Base-by-base conservation (phyloP, 2,113 vertebrate genomes). In the Plestiodon gilberti region DNA sequence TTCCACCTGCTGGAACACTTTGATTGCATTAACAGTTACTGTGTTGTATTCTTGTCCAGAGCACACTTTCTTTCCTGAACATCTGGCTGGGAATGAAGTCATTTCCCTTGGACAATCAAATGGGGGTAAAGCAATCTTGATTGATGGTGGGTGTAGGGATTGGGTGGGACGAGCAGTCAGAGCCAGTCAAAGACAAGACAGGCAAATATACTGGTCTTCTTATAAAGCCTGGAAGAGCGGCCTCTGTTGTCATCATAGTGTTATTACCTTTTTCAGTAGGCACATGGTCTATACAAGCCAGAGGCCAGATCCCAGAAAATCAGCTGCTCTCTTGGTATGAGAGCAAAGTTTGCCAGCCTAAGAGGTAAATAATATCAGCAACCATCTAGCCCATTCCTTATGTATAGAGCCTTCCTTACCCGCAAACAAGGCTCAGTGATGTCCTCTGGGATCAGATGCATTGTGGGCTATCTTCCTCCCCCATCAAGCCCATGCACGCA, bases 111-210 rank as follows among this genome's bases (percentile, higher is more conserved):
- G 78, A 71, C 67, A 48, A 75, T 91, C 78, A 28, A 78, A 11
- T 71, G n/a, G 86, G 25, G 33, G 77, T 85, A 89, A 89, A 76
- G 17, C 83, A 84, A 74, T 0, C 80, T 52, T 78, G 40, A n/a
- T 81, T 18, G 55, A 85, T 90, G 67, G 59, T 76, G 15, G 9
- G 4, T 75, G 88, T 62, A 62, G 7, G 33, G 25, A 33, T 38
- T 40, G 35, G 22, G 23, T 14, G 25, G 9, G 3, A 78, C 6
- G 43, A 69, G 22, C 17, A 82, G 14, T 59, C 57, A 40, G 17
- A 86, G 30, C 15, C 35, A 83, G 22, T 61, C 48, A 57, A 52
- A 90, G 52, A 25, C 9, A 67, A 74, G 57, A 38, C 22, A 89
- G 70, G 57, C 76, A 89, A 87, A 65, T 1, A 0, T 73, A 87